phyloP scores from a whole-genome alignment of 92 coral and sea anemone species.

The Palythoa caribaeorum region DNA sequence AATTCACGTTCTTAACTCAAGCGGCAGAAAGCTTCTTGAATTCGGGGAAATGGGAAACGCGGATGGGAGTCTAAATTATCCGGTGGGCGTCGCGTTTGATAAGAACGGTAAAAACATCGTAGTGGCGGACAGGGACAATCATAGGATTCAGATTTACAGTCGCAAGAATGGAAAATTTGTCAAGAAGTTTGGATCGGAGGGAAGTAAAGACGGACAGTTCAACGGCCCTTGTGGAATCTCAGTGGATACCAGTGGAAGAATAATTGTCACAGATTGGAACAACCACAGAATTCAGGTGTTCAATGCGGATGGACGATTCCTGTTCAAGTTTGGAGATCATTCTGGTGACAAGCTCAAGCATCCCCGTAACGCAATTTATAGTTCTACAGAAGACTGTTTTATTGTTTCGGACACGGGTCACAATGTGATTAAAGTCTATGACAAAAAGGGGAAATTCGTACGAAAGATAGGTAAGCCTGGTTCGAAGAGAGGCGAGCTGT shows the following conservation, averaged over 20 bases:
- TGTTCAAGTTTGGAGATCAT: conserved; percentile 78
- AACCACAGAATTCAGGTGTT: conserved; percentile 90
- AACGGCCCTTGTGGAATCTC: conserved; percentile 79
- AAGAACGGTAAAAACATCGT: conserved; percentile 75
- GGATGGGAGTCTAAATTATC: conserved; percentile 81
- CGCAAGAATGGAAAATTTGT: conserved; percentile 82
- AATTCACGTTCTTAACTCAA: conserved; percentile 72
- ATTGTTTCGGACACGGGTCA: conserved; percentile 91
- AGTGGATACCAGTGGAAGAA: conserved; percentile 78
- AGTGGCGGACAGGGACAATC: conserved; percentile 90
- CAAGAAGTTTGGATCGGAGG: conserved; percentile 78
- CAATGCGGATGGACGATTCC: conserved; percentile 72
- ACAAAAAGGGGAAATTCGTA: conserved; percentile 77
- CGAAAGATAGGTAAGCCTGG: conserved; percentile 84
- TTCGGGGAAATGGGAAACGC: conserved; percentile 73
- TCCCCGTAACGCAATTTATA: conserved; percentile 84
- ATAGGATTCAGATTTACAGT: conserved; percentile 75
- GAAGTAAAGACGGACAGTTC: conserved; percentile 80
- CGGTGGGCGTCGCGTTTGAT: conserved; percentile 89
- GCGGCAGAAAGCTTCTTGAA: conserved; percentile 79
- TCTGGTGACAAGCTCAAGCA: conserved; percentile 74
- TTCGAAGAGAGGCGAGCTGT: conserved; percentile 79
- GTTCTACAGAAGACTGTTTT: conserved; percentile 64
- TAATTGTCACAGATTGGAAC: conserved; percentile 87
- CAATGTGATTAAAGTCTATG: conserved; percentile 82